Evolutionary conservation across 2,113 vertebrate genomes (phyloP).

Genomic region (crab-eating macaque (Macaca fascicularis)): DNA sequence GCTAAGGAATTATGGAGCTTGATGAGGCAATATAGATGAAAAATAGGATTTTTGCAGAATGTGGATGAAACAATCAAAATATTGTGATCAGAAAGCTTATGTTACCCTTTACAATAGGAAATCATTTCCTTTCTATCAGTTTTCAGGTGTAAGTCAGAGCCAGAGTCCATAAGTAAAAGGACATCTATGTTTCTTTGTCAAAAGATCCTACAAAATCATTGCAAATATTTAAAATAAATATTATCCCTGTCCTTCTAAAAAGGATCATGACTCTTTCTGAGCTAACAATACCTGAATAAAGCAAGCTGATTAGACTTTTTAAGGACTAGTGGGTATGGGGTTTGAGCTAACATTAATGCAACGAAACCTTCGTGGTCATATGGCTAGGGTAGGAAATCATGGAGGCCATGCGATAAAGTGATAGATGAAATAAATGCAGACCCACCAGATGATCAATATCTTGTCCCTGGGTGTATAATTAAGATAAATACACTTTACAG

Average conservation of each 20-base stretch:
- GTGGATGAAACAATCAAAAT: background rate
- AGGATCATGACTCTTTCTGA: background rate
- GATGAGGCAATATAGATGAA: background rate
- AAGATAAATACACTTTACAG: background rate
- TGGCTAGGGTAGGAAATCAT: background rate
- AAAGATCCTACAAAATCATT: background rate
- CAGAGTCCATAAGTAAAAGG: background rate
- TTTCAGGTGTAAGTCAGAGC: background rate
- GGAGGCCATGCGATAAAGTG: background rate
- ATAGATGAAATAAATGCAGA: background rate
- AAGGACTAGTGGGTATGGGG: background rate
- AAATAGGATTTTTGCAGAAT: background rate
- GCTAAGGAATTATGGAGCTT: background rate
- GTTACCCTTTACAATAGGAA: background rate
- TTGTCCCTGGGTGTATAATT: background rate
- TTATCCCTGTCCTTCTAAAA: background rate
- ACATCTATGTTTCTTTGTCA: background rate
- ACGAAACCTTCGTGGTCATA: background rate
- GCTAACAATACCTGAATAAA: background rate
- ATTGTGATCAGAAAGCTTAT: background rate
- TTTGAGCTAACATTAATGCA: background rate
- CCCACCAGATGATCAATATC: background rate
- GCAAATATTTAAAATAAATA: background rate
- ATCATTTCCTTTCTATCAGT: background rate
- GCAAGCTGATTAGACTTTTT: background rate